phyloP scores from a whole-genome alignment of 2,113 vertebrate genomes.

The Turnix velox region DNA sequence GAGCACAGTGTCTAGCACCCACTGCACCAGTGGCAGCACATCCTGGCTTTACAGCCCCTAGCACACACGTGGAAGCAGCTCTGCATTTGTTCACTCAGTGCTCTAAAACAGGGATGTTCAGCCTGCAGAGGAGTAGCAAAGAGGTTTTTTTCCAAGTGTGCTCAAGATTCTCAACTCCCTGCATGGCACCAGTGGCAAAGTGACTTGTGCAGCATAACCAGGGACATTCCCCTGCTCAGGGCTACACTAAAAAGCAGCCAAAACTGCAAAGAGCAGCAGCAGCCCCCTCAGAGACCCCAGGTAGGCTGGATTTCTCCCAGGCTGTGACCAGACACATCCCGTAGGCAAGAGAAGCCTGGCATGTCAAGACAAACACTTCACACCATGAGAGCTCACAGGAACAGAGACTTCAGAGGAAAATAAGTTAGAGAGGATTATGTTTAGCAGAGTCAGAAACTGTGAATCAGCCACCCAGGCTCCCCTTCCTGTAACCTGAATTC shows the following conservation, averaged over 20 bases:
- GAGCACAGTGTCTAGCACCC: not conserved
- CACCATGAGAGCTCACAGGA: not conserved
- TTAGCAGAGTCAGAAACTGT: constrained; percentile 33
- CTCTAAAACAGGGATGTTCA: not conserved
- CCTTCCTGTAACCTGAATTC: not conserved
- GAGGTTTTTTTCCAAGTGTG: not conserved
- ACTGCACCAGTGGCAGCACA: fast-evolving
- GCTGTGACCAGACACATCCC: not conserved
- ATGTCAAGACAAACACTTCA: not conserved
- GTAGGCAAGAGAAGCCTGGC: not conserved
- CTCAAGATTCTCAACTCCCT: not conserved
- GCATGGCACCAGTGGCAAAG: fast-evolving
- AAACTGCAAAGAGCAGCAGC: not conserved
- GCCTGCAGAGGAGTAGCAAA: not conserved
- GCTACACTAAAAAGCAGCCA: not conserved
- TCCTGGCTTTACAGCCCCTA: not conserved
- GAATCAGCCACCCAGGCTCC: not conserved
- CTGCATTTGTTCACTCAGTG: not conserved
- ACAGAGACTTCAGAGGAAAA: constrained; percentile 19
- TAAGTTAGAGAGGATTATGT: not conserved
- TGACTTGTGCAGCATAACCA: not conserved
- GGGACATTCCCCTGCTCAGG: not conserved
- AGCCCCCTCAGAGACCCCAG: not conserved
- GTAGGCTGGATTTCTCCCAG: not conserved
- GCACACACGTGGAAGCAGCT: not conserved